Conservation (phyloP, 2,113 vertebrate species). For the Phyllostomus discolor region DNA sequence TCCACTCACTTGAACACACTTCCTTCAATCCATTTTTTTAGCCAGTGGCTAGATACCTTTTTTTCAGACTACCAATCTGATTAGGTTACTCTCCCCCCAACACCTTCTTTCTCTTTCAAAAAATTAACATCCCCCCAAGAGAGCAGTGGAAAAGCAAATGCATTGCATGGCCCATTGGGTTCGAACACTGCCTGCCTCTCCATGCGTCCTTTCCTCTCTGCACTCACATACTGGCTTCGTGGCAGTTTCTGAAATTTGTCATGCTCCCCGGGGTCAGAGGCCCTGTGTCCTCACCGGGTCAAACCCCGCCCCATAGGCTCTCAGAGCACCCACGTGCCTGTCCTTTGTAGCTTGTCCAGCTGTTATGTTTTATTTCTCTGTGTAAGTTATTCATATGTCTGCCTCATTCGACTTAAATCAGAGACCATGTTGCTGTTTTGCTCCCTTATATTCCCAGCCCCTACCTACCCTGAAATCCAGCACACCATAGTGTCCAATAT, state of each 20-base stretch:
- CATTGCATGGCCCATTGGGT: fast-evolving
- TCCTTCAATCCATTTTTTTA: not conserved
- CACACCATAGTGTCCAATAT: not conserved
- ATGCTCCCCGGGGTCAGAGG: fast-evolving
- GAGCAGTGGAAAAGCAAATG: not conserved
- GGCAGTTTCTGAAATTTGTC: no score
- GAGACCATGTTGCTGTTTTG: no score
- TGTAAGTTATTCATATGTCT: not conserved
- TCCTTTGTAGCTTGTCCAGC: not conserved
- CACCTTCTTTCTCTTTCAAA: not conserved
- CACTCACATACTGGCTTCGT: not conserved
- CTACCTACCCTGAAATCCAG: not conserved
- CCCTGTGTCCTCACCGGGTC: not conserved
- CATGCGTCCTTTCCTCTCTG: not conserved
- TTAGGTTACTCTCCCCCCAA: not conserved
- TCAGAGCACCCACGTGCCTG: not conserved
- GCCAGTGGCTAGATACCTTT: not conserved
- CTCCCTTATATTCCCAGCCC: not conserved
- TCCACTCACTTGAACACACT: not conserved
- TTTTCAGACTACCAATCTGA: not conserved
- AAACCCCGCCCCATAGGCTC: fast-evolving
- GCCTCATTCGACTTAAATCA: not conserved
- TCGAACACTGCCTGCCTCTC: not conserved
- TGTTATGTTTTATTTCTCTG: not conserved
- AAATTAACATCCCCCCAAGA: not conserved